Evolutionary conservation across 2,113 vertebrate genomes (phyloP).

Genomic region (Tenebrosternarchus preto): DNA sequence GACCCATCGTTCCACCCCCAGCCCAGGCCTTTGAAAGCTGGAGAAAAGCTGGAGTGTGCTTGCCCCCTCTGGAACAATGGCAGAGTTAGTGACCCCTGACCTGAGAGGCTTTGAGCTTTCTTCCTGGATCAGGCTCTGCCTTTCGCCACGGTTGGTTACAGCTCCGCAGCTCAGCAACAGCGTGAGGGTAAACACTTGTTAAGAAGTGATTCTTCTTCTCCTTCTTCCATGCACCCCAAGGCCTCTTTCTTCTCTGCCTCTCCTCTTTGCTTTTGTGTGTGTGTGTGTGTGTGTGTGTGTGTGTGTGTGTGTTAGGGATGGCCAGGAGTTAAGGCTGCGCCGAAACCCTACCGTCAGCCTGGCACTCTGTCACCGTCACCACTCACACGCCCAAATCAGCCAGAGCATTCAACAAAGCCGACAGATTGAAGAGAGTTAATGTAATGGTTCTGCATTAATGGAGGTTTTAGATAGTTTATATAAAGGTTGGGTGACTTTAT

Average conservation of each 20-base stretch:
- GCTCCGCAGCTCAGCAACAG: constrained; percentile 72
- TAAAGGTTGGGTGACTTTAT: background rate
- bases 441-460: background rate
- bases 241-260: constrained; percentile 58
- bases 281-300: constrained; percentile 60
- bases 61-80: constrained; percentile 75
- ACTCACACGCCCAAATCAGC: too few relatives aligned
- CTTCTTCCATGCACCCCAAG: constrained; percentile 53
- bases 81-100: constrained; percentile 78
- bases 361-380: constrained; percentile 68
- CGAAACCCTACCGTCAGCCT: constrained; percentile 62
- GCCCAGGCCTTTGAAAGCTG: constrained; percentile 71
- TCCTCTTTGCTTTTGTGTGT: constrained; percentile 49
- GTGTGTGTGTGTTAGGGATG: constrained; percentile 61
- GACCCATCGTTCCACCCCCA: constrained; percentile 73
- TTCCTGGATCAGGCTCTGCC: constrained; percentile 73
- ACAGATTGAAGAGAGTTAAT: background rate
- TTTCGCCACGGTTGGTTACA: constrained; percentile 77
- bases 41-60: constrained; percentile 81
- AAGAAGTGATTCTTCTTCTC: constrained; percentile 68
- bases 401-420: too few relatives aligned
- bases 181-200: constrained; percentile 79
- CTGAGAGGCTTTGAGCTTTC: constrained; percentile 66
- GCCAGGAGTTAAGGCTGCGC: constrained; percentile 61
- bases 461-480: background rate